phyloP scores from a whole-genome alignment of 1,140 invertebrate genomes.

The Polypedilum vanderplanki region DNA sequence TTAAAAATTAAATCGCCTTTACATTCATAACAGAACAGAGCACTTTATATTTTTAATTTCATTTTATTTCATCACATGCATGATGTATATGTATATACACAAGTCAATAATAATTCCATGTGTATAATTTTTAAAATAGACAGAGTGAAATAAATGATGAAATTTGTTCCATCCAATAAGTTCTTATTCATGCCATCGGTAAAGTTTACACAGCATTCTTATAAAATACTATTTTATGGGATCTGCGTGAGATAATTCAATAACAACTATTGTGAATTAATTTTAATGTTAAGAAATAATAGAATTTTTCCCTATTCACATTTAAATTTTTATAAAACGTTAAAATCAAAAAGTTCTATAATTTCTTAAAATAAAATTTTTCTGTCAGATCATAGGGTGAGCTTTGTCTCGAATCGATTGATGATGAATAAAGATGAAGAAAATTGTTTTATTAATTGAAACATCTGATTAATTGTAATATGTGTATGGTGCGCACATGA shows the following conservation, averaged over 20 bases:
- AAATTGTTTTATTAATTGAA: background rate
- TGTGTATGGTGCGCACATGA: background rate
- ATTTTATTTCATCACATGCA: too few relatives aligned
- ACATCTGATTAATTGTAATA: conserved; percentile 2
- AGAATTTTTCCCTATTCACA: too few relatives aligned
- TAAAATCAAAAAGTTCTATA: too few relatives aligned
- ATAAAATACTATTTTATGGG: background rate
- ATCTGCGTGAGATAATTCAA: conserved; percentile 17
- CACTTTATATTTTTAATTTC: background rate
- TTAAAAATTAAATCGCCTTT: conserved; percentile 28
- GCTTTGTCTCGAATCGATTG: background rate
- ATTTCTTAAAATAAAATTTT: too few relatives aligned
- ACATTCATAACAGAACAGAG: background rate
- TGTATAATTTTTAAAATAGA: background rate
- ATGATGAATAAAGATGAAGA: background rate
- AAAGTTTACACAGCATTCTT: background rate
- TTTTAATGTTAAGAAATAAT: background rate
- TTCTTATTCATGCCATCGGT: background rate
- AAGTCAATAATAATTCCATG: background rate
- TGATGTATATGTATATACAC: too few relatives aligned
- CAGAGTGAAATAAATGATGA: background rate
- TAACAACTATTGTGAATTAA: conserved; percentile 5
- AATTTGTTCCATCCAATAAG: conserved; percentile 11
- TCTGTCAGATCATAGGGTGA: conserved; percentile 2
- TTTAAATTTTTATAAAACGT: too few relatives aligned